phyloP scores from a whole-genome alignment of 2,113 vertebrate genomes.

The Ginglymostoma cirratum region DNA sequence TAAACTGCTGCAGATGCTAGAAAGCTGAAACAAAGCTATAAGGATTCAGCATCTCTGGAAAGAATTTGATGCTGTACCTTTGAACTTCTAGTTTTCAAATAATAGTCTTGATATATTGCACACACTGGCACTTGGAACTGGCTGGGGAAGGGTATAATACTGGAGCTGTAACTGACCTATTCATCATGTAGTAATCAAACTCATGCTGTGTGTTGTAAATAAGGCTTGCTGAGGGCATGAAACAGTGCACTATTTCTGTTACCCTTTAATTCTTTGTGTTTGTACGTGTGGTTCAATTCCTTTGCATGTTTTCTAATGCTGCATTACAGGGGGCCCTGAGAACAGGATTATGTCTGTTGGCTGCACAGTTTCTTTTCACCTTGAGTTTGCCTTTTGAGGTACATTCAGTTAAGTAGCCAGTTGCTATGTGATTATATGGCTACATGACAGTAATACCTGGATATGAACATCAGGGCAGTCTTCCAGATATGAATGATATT shows the following conservation, averaged over 20 bases:
- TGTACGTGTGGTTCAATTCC: neutral
- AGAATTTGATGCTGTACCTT: neutral
- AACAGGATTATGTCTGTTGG: neutral
- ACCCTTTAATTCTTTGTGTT: neutral
- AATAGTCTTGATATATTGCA: neutral
- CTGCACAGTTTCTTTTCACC: neutral
- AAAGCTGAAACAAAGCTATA: neutral
- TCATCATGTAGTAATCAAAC: too few relatives aligned
- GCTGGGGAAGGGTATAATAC: neutral
- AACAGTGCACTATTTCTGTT: neutral
- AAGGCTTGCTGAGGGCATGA: neutral
- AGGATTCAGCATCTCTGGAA: too few relatives aligned
- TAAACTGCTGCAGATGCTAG: neutral
- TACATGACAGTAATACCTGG: neutral
- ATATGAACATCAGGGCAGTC: neutral
- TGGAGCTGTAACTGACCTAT: neutral
- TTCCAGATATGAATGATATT: slow-evolving; percentile 23
- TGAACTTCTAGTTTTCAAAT: too few relatives aligned
- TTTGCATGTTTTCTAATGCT: neutral
- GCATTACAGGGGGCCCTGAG: neutral
- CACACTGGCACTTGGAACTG: neutral
- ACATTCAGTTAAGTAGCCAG: neutral
- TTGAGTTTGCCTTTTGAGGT: neutral
- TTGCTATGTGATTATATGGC: neutral
- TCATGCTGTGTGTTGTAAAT: too few relatives aligned